Evolutionary conservation across 2,113 vertebrate species (phyloP).

Genomic region (Setophaga coronata): DNA sequence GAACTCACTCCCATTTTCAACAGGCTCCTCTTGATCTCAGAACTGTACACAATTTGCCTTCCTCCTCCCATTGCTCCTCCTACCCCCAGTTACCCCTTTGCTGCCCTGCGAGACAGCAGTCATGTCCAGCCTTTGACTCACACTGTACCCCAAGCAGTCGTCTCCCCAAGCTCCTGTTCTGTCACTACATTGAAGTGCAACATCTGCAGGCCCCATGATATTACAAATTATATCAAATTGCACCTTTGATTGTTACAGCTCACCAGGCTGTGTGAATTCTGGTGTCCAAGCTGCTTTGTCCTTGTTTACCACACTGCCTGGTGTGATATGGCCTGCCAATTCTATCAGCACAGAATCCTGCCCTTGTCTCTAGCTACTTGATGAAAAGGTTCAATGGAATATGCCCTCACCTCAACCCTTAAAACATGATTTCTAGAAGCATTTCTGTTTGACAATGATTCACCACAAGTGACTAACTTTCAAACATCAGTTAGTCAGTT

Average conservation of each 20-base stretch:
- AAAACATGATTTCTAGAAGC: neutral
- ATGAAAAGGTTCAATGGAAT: neutral
- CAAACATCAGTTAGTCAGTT: constrained; percentile 16
- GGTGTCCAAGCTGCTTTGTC: neutral
- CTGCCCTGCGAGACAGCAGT: neutral
- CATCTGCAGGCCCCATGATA: neutral
- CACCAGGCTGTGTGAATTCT: neutral
- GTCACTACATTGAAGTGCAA: neutral
- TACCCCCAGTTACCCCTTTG: neutral
- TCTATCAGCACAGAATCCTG: neutral
- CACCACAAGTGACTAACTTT: constrained; percentile 30
- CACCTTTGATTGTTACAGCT: neutral
- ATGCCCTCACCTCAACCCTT: neutral
- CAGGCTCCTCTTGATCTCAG: neutral
- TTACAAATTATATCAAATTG: neutral
- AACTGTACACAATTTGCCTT: neutral
- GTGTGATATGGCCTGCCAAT: fast-evolving
- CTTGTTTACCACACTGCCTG: neutral
- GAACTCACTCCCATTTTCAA: neutral
- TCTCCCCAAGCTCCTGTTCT: neutral
- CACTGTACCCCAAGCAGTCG: neutral
- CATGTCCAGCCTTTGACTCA: neutral
- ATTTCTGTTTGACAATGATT: constrained; percentile 48
- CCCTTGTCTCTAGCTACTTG: neutral
- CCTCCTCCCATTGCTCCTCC: neutral